Conservation (phyloP, 2,797 vertebrate genomes). For the Pangasius larnaudii region DNA sequence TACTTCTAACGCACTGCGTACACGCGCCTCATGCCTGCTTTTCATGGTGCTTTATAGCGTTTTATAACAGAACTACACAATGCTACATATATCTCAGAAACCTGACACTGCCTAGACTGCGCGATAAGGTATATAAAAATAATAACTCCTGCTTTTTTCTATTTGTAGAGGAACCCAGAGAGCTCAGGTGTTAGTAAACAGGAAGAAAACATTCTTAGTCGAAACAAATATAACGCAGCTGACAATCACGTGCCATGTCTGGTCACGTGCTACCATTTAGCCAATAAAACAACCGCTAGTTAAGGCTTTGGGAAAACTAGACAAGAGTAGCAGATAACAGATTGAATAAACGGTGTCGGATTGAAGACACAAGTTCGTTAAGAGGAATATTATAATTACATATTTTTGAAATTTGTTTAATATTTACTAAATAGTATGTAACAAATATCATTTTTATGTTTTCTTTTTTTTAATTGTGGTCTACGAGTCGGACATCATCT, state of each 20-base stretch:
- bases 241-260: conserved; percentile 15
- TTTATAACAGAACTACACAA: background rate
- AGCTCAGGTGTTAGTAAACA: background rate
- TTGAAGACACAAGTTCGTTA: background rate
- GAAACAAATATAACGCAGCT: background rate
- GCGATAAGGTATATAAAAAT: background rate
- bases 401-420: background rate
- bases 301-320: background rate
- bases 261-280: background rate
- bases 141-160: background rate
- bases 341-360: background rate
- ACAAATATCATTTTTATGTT: too few species aligned
- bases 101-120: too few species aligned
- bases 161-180: background rate
- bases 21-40: conserved; percentile 30
- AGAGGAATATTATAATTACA: background rate
- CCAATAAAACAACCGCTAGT: background rate
- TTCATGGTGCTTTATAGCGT: conserved; percentile 46
- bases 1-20: conserved; percentile 65
- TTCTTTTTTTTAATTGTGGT: background rate
- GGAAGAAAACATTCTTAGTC: background rate
- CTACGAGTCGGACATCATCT: background rate
- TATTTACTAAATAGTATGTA: background rate
- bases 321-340: background rate
- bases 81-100: background rate